Evolutionary conservation across 2,113 vertebrate species (phyloP), one percentile per base, ranked within the genome.

Genomic region (Diglossa brunneiventris): DNA sequence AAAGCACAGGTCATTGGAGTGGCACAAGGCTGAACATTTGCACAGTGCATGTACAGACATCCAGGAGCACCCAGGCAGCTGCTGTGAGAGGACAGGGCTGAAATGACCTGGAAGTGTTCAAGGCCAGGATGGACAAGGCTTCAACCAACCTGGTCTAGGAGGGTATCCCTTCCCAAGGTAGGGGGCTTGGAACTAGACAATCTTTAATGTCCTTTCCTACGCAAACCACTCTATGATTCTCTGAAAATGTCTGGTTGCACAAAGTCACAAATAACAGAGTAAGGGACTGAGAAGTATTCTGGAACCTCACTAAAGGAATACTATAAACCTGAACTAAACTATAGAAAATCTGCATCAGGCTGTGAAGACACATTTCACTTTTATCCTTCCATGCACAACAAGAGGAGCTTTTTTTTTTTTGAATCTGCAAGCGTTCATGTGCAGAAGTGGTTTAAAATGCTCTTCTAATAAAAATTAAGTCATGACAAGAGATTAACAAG

Each of bases 41-140:
- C 35, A 37, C 0, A 0, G 35, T 31, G 19, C 10, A 5, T 0
- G 16, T 2, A 39, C 22, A 67, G 44, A 50, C n/a, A 27, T 9
- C 27, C 62, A 49, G 2, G 3, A 85, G 44, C 7, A 79, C 9
- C 15, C 13, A 47, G 10, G 37, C 44, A 90, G 55, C 44, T 41
- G 23, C 20, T 21, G 63, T 1, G 31, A 39, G 22, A 66, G 15
- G 24, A 49, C 0, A 61, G 66, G 52, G 49, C 56, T 61, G 30
- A 74, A 90, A 52, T 3, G 4, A 81, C 19, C 37, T 52, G 19
- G 18, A 89, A 30, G 9, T 63, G 17, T 24, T 53, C 41, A 63
- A 69, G 47, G 47, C 35, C 17, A 63, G 35, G 35, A 1, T 62
- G 63, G 47, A 69, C 0, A 1, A 53, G 15, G 41, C 22, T 63